Conservation (phyloP, 2,797 vertebrate genomes). For the Xiphophorus birchmanni region DNA sequence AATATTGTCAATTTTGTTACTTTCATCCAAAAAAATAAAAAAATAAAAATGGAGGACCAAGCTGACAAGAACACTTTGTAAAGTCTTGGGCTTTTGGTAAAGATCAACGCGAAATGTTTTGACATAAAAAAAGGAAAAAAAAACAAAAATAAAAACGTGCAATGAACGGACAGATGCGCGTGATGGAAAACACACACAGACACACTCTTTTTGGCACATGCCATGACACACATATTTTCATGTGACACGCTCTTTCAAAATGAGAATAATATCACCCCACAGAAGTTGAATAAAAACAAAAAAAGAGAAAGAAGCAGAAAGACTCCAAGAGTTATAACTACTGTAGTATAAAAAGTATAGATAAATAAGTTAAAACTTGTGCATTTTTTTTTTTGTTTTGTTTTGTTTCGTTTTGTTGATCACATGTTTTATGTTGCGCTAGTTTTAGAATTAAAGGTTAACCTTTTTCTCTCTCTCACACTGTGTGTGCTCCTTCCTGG, state of each 20-base stretch:
- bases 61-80: constrained; percentile 94
- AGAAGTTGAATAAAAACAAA: constrained; percentile 76
- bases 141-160: constrained; percentile 46
- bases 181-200: constrained; percentile 36
- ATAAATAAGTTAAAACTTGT: constrained; percentile 99
- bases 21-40: constrained; percentile 71
- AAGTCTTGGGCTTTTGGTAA: constrained; percentile 94
- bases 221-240: constrained; percentile 66
- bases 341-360: constrained; percentile 99
- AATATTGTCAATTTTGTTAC: constrained; percentile 90
- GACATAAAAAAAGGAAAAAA: constrained; percentile 28
- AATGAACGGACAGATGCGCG: constrained; percentile 61
- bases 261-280: constrained; percentile 83
- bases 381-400: constrained; percentile 80
- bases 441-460: constrained; percentile 96
- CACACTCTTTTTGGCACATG: constrained; percentile 47
- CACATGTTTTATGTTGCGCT: constrained; percentile 97
- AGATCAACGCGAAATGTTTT: constrained; percentile 82
- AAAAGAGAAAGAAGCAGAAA: constrained; percentile 81
- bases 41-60: constrained; percentile 80
- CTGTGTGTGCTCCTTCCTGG: constrained; percentile 99
- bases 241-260: constrained; percentile 67
- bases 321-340: constrained; percentile 99
- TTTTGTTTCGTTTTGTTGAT: constrained; percentile 86
- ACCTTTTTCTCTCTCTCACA: constrained; percentile 90